Conservation (phyloP, 2,797 vertebrate genomes). For the Myotis vivesi region DNA sequence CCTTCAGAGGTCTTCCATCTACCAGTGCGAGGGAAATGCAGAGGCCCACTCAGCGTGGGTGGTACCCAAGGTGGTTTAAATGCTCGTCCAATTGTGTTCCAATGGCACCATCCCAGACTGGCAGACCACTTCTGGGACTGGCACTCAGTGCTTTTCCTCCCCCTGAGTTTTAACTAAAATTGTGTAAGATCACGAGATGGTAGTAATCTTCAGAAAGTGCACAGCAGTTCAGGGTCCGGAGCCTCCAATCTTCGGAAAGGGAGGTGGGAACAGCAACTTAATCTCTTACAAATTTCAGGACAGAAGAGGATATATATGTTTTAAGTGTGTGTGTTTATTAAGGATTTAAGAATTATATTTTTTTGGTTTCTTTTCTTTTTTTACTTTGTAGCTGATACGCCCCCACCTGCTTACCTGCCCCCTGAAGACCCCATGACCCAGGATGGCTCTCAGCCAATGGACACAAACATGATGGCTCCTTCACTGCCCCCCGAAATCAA, state of each 20-base stretch:
- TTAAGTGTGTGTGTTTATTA: conserved; percentile 46
- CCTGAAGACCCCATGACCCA: conserved; percentile 98
- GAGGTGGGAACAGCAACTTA: conserved; percentile 60
- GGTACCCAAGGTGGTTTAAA: neutral
- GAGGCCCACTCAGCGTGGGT: neutral
- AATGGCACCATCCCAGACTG: no score
- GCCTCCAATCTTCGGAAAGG: neutral
- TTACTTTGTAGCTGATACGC: conserved; percentile 90
- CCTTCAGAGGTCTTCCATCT: neutral
- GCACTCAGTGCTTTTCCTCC: neutral
- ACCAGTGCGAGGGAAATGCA: neutral
- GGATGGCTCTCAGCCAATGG: conserved; percentile 98
- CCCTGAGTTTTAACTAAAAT: neutral
- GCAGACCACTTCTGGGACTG: neutral
- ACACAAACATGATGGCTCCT: conserved; percentile 94
- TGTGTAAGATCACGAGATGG: neutral
- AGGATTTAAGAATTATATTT: conserved; percentile 35
- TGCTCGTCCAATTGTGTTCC: neutral
- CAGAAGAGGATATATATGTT: conserved; percentile 44
- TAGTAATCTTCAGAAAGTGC: conserved; percentile 32
- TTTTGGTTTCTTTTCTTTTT: neutral
- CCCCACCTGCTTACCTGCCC: conserved; percentile 97
- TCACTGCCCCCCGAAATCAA: conserved; percentile 91
- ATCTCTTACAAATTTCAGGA: conserved; percentile 58
- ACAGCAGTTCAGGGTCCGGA: neutral